phyloP scores from a whole-genome alignment of 2,113 vertebrate genomes.

The Lamprologus tigripictilis region DNA sequence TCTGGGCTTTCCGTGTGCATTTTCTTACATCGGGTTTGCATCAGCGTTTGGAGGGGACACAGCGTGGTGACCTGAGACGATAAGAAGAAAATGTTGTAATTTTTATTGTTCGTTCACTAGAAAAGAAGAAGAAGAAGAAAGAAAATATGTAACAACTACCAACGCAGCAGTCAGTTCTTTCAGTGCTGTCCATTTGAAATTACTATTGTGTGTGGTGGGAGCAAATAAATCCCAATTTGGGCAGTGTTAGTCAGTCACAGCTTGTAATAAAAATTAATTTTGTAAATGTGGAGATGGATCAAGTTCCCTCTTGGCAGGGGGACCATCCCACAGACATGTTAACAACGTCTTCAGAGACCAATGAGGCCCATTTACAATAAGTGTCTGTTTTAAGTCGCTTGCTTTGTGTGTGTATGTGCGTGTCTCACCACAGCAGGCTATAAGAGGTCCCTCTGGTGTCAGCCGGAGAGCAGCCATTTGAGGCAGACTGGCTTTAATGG shows the following conservation, averaged over 20 bases:
- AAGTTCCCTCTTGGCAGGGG: conserved; percentile 55
- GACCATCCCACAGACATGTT: conserved; percentile 60
- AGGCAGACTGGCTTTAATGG: conserved; percentile 66
- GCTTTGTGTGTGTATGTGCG: conserved; percentile 23
- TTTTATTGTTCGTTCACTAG: neutral
- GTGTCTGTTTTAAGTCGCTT: conserved; percentile 60
- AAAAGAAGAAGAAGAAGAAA: neutral
- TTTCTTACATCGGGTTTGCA: conserved; percentile 54
- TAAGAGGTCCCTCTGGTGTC: conserved; percentile 64
- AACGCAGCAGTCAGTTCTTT: neutral
- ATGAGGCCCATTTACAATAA: conserved; percentile 68
- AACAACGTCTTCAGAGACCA: conserved; percentile 69
- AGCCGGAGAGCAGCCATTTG: conserved; percentile 61
- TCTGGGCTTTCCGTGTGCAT: conserved; percentile 6
- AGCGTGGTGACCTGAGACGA: neutral
- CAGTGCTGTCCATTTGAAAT: conserved; percentile 14
- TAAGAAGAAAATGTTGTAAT: conserved; percentile 7
- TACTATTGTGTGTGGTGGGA: conserved; percentile 25
- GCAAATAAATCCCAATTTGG: conserved; percentile 37
- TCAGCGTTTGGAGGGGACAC: conserved; percentile 25
- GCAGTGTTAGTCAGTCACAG: conserved; percentile 41
- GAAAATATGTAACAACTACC: neutral
- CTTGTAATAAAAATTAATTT: conserved; percentile 69
- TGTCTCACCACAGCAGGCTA: conserved; percentile 43
- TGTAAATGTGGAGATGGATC: conserved; percentile 64